Evolutionary conservation across 37 sponge, comb jelly and placozoan species (phyloP), one percentile per base, ranked within the genome.

Genomic region (Beroe ovata): DNA sequence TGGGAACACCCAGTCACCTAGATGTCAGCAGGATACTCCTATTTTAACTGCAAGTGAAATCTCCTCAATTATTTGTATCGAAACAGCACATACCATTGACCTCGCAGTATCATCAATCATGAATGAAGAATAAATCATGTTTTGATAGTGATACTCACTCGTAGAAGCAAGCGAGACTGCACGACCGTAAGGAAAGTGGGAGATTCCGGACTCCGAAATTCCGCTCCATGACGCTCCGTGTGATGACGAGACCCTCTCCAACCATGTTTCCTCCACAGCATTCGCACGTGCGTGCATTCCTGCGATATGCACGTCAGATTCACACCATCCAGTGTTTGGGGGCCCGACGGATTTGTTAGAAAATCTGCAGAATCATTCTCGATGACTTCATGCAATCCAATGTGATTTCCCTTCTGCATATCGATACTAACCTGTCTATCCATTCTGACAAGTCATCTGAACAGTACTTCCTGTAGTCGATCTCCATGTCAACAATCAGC

Each of bases 161-260:
- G 22, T 77, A 77, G 84, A 77, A 77, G 84, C 84, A 77, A 54
- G 84, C 8, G 8, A 77, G 84, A 8, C 84, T 20, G 47, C 84
- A 77, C 23, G 84, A 77, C 6, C 35, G 47, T 0, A 77, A 54
- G 54, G 84, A 77, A 54, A 77, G 84, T 1, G 84, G 84, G 26
- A 77, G 47, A 54, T 77, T 77, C 54, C 84, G n/a, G 11, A 77
- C 84, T n/a, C 84, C 84, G 54, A 77, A 77, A 4, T 30, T 77
- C 33, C 84, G 42, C 22, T 77, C 84, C 84, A 77, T 77, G 11
- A 77, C 84, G 41, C 84, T 77, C 28, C 84, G 35, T 1, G 33
- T 35, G 20, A 77, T 39, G 18, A 77, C 54, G 69, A 93, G 90
- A 16, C 94, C 96, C 19, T 64, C 36, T 21, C 96, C 96, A 91